phyloP scores from a whole-genome alignment of 2,888 invertebrate genomes.

The Glomeris marginata region DNA sequence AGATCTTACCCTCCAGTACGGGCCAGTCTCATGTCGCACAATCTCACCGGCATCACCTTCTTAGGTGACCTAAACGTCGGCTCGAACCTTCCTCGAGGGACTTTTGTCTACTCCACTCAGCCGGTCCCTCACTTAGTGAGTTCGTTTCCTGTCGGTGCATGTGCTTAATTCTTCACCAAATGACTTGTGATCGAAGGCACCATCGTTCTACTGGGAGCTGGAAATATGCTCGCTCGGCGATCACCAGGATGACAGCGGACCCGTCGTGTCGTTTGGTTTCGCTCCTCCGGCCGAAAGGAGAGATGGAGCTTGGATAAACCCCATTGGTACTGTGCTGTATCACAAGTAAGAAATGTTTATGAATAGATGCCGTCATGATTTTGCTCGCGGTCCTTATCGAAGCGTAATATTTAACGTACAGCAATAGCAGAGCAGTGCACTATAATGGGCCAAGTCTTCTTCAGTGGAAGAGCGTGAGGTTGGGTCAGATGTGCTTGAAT shows the following conservation, averaged over 20 bases:
- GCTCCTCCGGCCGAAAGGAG: conserved; percentile 29
- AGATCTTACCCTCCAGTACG: conserved; percentile 28
- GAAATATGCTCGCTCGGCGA: conserved; percentile 27
- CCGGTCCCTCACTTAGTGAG: conserved; percentile 22
- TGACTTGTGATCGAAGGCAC: conserved; percentile 21
- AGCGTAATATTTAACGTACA: no score
- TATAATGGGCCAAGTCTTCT: conserved; percentile 31
- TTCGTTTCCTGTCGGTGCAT: no score
- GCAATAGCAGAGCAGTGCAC: conserved; percentile 30
- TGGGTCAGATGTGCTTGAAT: conserved; percentile 25
- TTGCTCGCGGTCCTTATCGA: no score
- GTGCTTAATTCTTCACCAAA: no score
- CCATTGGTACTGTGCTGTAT: conserved; percentile 28
- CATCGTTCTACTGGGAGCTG: conserved; percentile 30
- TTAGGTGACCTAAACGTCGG: conserved; percentile 28
- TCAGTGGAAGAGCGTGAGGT: conserved; percentile 29
- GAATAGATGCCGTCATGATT: no score
- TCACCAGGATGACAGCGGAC: conserved; percentile 26
- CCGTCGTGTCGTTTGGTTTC: conserved; percentile 29
- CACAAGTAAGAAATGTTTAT: conserved; percentile 25
- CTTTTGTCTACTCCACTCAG: conserved; percentile 28
- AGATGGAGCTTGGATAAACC: conserved; percentile 30
- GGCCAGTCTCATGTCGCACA: conserved; percentile 27
- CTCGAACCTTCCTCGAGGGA: conserved; percentile 28
- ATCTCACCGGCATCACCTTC: conserved; percentile 27